Base-by-base conservation (phyloP, 2,113 vertebrate genomes). In the Corythoichthys intestinalis region DNA sequence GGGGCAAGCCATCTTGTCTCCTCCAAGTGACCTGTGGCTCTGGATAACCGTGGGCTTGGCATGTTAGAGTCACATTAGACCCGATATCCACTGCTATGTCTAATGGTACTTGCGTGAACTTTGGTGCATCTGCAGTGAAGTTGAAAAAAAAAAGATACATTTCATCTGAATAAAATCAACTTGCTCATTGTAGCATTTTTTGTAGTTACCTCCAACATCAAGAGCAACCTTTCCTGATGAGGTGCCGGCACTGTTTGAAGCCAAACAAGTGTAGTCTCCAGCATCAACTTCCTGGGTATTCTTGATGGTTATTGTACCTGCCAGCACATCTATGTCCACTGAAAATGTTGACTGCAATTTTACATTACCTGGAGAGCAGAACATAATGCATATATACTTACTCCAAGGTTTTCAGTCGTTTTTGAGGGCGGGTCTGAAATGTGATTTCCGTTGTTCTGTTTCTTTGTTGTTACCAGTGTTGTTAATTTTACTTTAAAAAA, bases 181-280 rank as follows among this genome's bases (percentile, higher is more conserved):
- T 53, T 67, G 62, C 67, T 38, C 2, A 11, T 79, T 38, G 38
- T 12, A 41, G 41, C 8, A 48, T 48, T 9, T 58, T 44, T 5
- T 44, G 41, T 28, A 28, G 20, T 28, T 91, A 99, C 97, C 95
- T 79, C 97, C 97, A 65, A 99, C 96, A 74, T 95, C 94, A 56
- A 99, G 92, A 17, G 92, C 92, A 75, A 98, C 91, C 83, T 87
- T 93, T 56, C 94, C 95, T 70, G 91, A 91, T 2, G 94, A 93
- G 35, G 83, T 93, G 70, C 97, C 97, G 10, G 95, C 96, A 64
- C 92, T 87, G 8, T 95, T 99, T 59, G 90, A 84, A 17, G 96
- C 97, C 53, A 95, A 85, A 12, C 97, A 99, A 0, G 83, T 94
- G 79, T 98, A 99, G 65, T 95, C 94, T 38, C 97, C 97, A 65